Base-by-base conservation (phyloP, 2,888 invertebrate species). In the Fragum whitleyi region DNA sequence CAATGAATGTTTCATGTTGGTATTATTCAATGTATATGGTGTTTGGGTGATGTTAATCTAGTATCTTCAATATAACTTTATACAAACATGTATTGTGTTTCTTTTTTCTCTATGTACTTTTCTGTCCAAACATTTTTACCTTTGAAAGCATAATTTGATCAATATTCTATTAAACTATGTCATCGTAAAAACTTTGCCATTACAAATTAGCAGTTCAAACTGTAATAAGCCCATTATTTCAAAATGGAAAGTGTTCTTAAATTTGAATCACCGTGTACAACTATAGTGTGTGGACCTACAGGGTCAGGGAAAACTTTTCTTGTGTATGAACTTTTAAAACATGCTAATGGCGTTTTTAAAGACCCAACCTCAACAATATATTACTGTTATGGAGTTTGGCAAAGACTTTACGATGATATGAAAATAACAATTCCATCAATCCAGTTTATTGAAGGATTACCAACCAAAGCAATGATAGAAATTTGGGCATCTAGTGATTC, bases 361-460 rank as follows among this genome's bases (percentile, higher is more conserved):
- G 51, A 77, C 42, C 62, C 9, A 36, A 62, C 77, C 11, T 21
- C 23, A 28, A 16, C 71, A 51, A 77, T 75, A 9, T 42, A 68
- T 59, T 69, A 75, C 47, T 57, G 69, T 29, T 69, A 75, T 59
- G 69, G 75, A 19, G 67, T 67, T 67, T 67, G 39, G 67, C 67
- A 39, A 21, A 39, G 11, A 67, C 39, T 42, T 39, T 59, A 65
- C 39, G 29, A 21, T 57, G 72, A 72, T 14, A 74, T 74, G 65
- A 65, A 74, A 65, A 3, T 36, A 1, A 32, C 51, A 42, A 65
- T 74, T 74, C 42, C 36, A 65, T 28, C 9, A 9, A 74, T 74
- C 26, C 47, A 69, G 32, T 76, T 69, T 32, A 59, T 76, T 59
- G 69, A 76, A 28, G 69, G 76, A 76, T 69, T 76, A 76, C 76